Base-by-base conservation (phyloP, 2,113 vertebrate genomes). In the Entelurus aequoreus region DNA sequence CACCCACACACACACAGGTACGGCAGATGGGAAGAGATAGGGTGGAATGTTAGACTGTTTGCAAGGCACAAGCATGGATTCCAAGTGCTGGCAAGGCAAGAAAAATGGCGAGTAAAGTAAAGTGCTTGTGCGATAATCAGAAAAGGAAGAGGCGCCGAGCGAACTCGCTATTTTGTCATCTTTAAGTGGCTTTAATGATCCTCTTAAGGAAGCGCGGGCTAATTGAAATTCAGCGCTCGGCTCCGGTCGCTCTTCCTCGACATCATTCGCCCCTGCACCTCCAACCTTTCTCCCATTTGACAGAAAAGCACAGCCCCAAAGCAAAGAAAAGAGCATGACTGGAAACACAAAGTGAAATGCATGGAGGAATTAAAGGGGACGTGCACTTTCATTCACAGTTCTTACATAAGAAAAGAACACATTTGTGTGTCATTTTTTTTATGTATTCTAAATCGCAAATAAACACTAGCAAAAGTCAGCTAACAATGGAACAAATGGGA, bases 21-120 rank as follows among this genome's bases (percentile, higher is more conserved):
- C 65, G 61, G 65, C 48, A 60, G 65, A 59, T 49, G 59, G 52
- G 60, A 53, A 56, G 47, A 70, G 47, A 71, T 35, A 65, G 69
- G 64, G 82, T 86, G 84, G 66, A 72, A 85, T 82, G 77, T 87
- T 90, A 84, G 75, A 87, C 79, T 81, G 77, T 80, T 84, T 83
- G 78, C 79, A 80, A 85, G 74, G 84, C 71, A 84, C 77, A 78
- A 80, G 76, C 79, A 87, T 84, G 82, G 80, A 88, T 88, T 85
- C 84, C 63, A 81, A 81, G 60, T 79, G 81, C 76, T 82, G 75
- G 48, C 35, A 78, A 62, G 69, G 48, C 66, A 77, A 75, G 72
- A 78, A 71, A 81, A 75, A 83, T 67, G 68, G 60, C 6, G 40
- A 71, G 51, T 76, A 75, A 79, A 79, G 71, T 66, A 66, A 85